Evolutionary conservation across 1,140 invertebrate genomes (phyloP), one percentile per base, ranked within the genome.

Genomic region (Drosophila elegans): DNA sequence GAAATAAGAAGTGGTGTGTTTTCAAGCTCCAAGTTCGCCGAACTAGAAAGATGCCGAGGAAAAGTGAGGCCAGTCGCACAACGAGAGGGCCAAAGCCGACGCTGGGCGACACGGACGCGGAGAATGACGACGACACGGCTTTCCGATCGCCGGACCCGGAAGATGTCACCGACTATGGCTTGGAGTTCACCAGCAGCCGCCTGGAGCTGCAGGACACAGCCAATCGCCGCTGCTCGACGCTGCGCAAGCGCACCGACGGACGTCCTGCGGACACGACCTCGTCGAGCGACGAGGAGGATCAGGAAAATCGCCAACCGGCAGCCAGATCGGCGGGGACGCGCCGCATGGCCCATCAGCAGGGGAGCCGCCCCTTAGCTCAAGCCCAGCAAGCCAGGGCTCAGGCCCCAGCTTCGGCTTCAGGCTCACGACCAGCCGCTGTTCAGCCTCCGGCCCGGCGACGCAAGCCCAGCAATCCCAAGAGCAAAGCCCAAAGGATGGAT

Each of bases 91-190:
- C 34, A 5, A 39, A 54, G 12, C 11, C 32, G 34, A 9, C 36
- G 6, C 2, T 16, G 25, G 25, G 25, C n/a, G 27, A 56, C 39
- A 16, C n/a, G 4, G 41, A 49, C 21, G 5, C 4, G 2, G 55
- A 39, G 0, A 4, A 5, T 10, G 54, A 46, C 25, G 49, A 80
- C 32, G 69, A 73, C 2, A 44, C 49, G 1, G 12, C 4, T 3
- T 84, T 89, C 42, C 36, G 42, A 13, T 66, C 89, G n/a, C 78
- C 71, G 2, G 56, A 46, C 0, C 10, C 10, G 2, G 49, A 82
- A 0, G 32, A 76, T 3, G 61, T 25, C 11, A 90, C 85, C 2
- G 85, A 90, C 63, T 91, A 91, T 42, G 88, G 78, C 42, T 56
- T 88, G 12, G 83, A 88, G 2, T 81, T 78, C 51, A 84, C 74